Conservation (phyloP, 2,113 vertebrate genomes). For the Silurus meridionalis region DNA sequence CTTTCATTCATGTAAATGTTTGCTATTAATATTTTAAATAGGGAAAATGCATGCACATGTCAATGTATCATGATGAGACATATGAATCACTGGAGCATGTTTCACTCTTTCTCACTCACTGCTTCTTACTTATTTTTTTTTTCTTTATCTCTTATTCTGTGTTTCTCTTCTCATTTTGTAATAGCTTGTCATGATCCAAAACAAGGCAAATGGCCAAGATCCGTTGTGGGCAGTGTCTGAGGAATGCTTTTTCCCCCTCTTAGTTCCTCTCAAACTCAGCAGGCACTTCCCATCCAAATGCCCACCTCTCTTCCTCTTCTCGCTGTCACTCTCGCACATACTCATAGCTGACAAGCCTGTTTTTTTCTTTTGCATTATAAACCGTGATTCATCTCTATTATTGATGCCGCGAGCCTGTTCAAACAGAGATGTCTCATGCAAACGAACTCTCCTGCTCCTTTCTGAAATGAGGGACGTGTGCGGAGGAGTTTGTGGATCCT, state of each 20-base stretch:
- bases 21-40: conserved; percentile 20
- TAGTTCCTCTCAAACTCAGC: background rate
- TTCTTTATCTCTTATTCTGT: background rate
- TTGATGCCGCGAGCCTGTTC: conserved; percentile 53
- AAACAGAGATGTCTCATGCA: conserved; percentile 55
- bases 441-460: conserved; percentile 41
- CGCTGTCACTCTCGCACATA: background rate
- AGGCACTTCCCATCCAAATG: conserved; percentile 37
- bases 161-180: background rate
- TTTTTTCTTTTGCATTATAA: conserved; percentile 38
- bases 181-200: conserved; percentile 16
- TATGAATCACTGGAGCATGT: conserved; percentile 8
- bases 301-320: conserved; percentile 16
- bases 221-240: conserved; percentile 15
- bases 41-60: conserved; percentile 24
- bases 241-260: background rate
- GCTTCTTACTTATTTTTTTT: background rate
- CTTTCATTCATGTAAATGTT: conserved; percentile 29
- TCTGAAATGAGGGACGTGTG: conserved; percentile 62
- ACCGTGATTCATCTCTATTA: conserved; percentile 56
- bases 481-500: conserved; percentile 56
- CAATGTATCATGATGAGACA: conserved; percentile 31
- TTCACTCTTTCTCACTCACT: background rate
- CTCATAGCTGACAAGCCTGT: background rate
- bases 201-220: conserved; percentile 1